Percentiles rank a stretch among this genome's conserved stretches.
These are phyloP conservation scores for Ascidia mentula DNA, from an alignment of 23 tunicate species.

Conservation along the genomic window DNA sequence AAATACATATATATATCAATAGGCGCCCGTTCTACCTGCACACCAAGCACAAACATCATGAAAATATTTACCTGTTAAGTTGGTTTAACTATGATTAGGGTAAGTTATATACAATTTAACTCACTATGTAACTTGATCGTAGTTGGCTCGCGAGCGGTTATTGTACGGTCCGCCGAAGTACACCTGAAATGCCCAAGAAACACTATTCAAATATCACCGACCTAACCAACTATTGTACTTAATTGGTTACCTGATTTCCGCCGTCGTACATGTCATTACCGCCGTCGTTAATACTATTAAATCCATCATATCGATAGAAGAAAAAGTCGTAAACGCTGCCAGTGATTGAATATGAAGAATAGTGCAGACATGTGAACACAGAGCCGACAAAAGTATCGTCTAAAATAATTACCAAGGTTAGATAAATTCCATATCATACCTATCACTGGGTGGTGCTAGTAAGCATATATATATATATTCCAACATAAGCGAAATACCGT, in stretches of 20 bases:
- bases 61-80: background rate
- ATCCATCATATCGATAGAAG: background rate
- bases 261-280: constrained; percentile 30
- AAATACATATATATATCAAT: background rate
- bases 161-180: background rate
- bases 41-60: background rate
- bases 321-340: background rate
- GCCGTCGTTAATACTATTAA: constrained; percentile 11
- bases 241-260: constrained; percentile 14
- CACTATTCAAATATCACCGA: background rate
- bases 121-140: constrained; percentile 14
- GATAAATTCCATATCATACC: no score
- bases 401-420: no score
- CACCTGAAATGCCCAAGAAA: background rate
- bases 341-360: background rate
- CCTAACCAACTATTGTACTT: background rate
- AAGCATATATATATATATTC: no score
- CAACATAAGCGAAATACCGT: no score
- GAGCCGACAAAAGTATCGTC: background rate
- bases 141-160: background rate
- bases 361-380: background rate
- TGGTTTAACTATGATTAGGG: background rate
- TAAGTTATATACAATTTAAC: background rate
- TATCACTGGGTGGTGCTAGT: no score
- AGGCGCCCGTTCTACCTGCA: background rate